These are phyloP conservation scores for Caenorhabditis sp. DNA, from an alignment of 2,888 invertebrate genomes.

Conservation along the genomic window DNA sequence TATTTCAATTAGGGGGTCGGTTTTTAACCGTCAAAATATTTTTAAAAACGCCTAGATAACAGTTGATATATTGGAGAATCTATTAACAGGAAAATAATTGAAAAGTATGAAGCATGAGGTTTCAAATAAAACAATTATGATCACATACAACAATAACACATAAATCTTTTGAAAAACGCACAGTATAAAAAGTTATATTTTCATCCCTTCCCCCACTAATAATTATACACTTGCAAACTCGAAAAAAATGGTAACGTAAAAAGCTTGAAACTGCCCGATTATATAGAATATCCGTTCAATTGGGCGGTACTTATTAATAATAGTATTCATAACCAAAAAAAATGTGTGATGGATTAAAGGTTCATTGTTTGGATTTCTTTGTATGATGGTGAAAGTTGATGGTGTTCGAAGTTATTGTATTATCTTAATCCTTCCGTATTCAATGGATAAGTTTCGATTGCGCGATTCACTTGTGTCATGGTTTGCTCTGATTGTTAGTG, in stretches of 20 bases:
- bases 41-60: too few relatives aligned
- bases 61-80: too few relatives aligned
- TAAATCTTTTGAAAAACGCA: too few relatives aligned
- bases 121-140: too few relatives aligned
- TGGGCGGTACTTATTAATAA: background rate
- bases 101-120: too few relatives aligned
- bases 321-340: background rate
- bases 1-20: too few relatives aligned
- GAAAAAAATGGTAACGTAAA: background rate
- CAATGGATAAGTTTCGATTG: background rate
- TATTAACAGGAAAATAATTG: too few relatives aligned
- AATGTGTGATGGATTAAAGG: background rate
- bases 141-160: too few relatives aligned
- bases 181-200: background rate
- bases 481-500: conserved; percentile 23
- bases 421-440: background rate
- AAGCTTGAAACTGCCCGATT: background rate
- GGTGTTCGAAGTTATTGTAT: background rate
- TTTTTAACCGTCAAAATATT: too few relatives aligned
- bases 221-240: background rate
- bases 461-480: conserved; percentile 4
- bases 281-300: background rate
- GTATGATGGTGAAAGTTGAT: background rate
- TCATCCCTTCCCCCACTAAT: background rate
- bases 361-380: background rate